Conservation (phyloP, 2,113 vertebrate genomes). For the Panurus biarmicus region DNA sequence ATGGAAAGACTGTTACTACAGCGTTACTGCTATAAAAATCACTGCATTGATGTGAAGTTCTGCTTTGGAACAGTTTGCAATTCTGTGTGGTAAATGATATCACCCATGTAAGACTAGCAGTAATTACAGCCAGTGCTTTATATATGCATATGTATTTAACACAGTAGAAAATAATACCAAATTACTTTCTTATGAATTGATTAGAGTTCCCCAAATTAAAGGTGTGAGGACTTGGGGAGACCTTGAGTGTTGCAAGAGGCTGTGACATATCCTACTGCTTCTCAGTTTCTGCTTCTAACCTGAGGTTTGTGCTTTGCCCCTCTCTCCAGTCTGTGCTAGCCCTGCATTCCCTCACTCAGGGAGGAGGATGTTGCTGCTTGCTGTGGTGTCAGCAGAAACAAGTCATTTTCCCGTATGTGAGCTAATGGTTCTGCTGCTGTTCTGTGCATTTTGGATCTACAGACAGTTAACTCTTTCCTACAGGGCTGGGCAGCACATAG, state of each 20-base stretch:
- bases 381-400: slow-evolving; percentile 37
- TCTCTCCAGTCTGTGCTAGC: neutral
- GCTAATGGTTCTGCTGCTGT: slow-evolving; percentile 7
- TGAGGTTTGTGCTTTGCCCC: neutral
- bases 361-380: neutral
- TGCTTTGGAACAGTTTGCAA: neutral
- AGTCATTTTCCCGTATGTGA: neutral
- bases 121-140: neutral
- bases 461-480: neutral
- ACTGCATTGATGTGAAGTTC: neutral
- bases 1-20: neutral
- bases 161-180: neutral
- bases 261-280: neutral
- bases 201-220: neutral
- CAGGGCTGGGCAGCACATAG: neutral
- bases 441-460: neutral
- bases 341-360: neutral
- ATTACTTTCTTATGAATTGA: neutral
- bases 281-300: neutral
- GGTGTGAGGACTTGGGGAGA: neutral
- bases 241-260: neutral
- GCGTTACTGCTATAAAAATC: neutral
- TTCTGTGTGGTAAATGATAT: neutral
- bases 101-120: neutral
- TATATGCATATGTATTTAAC: neutral